Evolutionary conservation across 2,113 vertebrate genomes (phyloP).

Genomic region (Hypanus sabinus): DNA sequence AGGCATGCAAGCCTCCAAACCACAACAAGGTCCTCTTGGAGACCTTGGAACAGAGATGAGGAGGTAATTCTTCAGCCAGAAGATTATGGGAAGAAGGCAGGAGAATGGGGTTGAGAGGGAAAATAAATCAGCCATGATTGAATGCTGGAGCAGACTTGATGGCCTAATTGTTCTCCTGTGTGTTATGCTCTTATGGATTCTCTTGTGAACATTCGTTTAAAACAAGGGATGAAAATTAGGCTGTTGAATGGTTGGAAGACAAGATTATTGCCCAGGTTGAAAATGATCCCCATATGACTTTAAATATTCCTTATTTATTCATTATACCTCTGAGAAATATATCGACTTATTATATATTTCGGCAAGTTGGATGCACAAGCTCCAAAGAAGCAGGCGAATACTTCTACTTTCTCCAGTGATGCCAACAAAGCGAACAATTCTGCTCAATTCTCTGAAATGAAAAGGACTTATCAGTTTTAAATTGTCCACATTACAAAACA

Average conservation of each 20-base stretch:
- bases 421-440: constrained; percentile 49
- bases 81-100: too few species aligned
- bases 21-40: too few species aligned
- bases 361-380: constrained; percentile 51
- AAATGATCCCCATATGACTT: neutral
- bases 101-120: too few species aligned
- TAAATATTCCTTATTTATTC: neutral
- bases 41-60: too few species aligned
- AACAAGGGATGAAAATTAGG: neutral
- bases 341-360: constrained; percentile 46
- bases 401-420: constrained; percentile 51
- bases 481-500: neutral
- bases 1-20: too few species aligned
- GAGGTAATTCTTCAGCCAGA: too few species aligned
- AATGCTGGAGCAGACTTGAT: too few species aligned
- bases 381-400: constrained; percentile 48
- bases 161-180: too few species aligned
- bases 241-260: neutral
- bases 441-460: constrained; percentile 43
- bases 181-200: neutral
- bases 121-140: too few species aligned
- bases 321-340: constrained; percentile 50
- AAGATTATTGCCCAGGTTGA: neutral
- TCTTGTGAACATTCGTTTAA: neutral
- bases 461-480: neutral